Conservation (phyloP, 2,888 invertebrate genomes). For the Ophioninae sp. region DNA sequence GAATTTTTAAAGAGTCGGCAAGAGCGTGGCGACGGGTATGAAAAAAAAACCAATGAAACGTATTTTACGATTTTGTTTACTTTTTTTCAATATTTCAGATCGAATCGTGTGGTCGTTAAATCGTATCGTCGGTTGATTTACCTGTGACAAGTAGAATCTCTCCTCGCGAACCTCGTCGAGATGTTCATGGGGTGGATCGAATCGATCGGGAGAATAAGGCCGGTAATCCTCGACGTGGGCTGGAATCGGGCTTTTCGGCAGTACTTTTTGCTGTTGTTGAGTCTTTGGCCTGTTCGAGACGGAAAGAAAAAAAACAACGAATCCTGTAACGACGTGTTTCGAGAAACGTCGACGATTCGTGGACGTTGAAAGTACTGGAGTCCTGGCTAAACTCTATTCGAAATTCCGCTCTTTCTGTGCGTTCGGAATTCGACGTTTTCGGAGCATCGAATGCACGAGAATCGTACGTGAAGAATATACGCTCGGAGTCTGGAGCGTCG, state of each 20-base stretch:
- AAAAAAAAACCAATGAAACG: background rate
- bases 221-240: slow-evolving; percentile 71
- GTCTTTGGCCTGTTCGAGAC: slow-evolving; percentile 67
- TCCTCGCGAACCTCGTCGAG: slow-evolving; percentile 79
- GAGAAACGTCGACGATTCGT: slow-evolving; percentile 19
- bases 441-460: background rate
- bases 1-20: background rate
- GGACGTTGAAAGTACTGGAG: slow-evolving; percentile 62
- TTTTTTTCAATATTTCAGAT: background rate
- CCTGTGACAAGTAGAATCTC: slow-evolving; percentile 77
- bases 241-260: slow-evolving; percentile 79
- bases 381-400: slow-evolving; percentile 31
- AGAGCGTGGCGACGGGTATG: background rate
- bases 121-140: slow-evolving; percentile 56
- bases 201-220: slow-evolving; percentile 70
- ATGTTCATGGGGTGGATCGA: slow-evolving; percentile 74
- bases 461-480: slow-evolving; percentile 10
- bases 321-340: slow-evolving; percentile 28
- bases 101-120: background rate
- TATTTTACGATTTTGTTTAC: background rate
- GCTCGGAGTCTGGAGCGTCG: slow-evolving; percentile 23
- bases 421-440: slow-evolving; percentile 15
- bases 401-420: slow-evolving; percentile 7
- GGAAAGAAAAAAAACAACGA: slow-evolving; percentile 32
- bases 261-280: slow-evolving; percentile 73